Conservation (phyloP, 2,797 vertebrate species). For the Pseudopleuronectes americanus region DNA sequence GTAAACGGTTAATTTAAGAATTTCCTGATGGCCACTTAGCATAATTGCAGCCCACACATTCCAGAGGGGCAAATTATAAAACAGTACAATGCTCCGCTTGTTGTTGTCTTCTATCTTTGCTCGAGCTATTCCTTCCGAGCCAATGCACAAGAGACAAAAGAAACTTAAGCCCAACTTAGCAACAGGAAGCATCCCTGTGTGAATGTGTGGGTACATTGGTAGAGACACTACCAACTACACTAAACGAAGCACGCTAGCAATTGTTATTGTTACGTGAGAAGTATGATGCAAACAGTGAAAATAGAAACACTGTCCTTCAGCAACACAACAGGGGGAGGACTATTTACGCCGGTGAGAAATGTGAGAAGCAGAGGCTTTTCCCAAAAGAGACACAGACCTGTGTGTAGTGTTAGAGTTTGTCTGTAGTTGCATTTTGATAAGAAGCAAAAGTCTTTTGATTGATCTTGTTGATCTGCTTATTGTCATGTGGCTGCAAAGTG, state of each 20-base stretch:
- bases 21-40: slow-evolving; percentile 53
- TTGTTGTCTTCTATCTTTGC: slow-evolving; percentile 70
- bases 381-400: background rate
- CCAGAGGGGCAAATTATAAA: slow-evolving; percentile 64
- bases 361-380: slow-evolving; percentile 9
- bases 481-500: slow-evolving; percentile 17
- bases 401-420: background rate
- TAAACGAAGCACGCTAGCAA: slow-evolving; percentile 41
- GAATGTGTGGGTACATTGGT: slow-evolving; percentile 37
- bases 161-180: slow-evolving; percentile 65
- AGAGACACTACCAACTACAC: slow-evolving; percentile 23
- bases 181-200: slow-evolving; percentile 69
- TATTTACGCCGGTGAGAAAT: slow-evolving; percentile 11
- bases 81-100: slow-evolving; percentile 70
- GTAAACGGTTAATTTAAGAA: slow-evolving; percentile 47
- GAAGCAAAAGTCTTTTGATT: background rate
- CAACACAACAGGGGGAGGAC: slow-evolving; percentile 17
- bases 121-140: slow-evolving; percentile 63
- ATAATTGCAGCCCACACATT: slow-evolving; percentile 70
- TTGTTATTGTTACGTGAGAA: slow-evolving; percentile 35
- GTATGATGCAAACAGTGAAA: slow-evolving; percentile 46
- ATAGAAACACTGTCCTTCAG: slow-evolving; percentile 44
- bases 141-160: slow-evolving; percentile 68
- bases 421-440: slow-evolving; percentile 10
- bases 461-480: slow-evolving; percentile 17